phyloP scores from a whole-genome alignment of 1,140 invertebrate genomes.

The Hylaeus volcanicus region DNA sequence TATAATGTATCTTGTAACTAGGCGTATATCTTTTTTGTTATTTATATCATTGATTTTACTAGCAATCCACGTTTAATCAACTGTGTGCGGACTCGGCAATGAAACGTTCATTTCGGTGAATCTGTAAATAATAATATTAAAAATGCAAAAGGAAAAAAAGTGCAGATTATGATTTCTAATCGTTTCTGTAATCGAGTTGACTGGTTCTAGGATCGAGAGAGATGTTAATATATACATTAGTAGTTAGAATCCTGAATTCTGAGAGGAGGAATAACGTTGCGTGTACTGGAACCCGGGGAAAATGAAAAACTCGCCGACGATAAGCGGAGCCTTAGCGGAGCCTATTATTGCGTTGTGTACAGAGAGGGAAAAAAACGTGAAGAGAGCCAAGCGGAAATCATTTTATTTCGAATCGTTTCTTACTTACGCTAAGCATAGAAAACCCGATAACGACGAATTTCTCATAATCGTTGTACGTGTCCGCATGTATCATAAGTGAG shows the following conservation, averaged over 20 bases:
- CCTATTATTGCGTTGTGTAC: conserved; percentile 75
- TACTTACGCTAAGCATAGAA: conserved; percentile 47
- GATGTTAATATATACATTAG: conserved; percentile 40
- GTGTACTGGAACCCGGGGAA: conserved; percentile 9
- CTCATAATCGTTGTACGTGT: conserved; percentile 28
- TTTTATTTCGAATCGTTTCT: conserved; percentile 72
- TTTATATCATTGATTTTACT: conserved; percentile 30
- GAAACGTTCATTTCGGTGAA: conserved; percentile 10
- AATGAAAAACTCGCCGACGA: conserved; percentile 57
- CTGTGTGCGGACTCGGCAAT: too few relatives aligned
- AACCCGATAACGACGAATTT: conserved; percentile 42
- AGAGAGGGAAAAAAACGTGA: conserved; percentile 70
- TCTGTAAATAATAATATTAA: conserved; percentile 33
- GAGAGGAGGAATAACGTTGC: conserved; percentile 18
- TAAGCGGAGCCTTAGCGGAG: conserved; percentile 75
- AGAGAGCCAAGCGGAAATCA: conserved; percentile 51
- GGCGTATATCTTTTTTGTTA: conserved; percentile 32
- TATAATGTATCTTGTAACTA: conserved; percentile 12
- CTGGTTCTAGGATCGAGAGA: conserved; percentile 35
- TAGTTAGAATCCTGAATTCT: conserved; percentile 37
- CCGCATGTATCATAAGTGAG: conserved; percentile 17
- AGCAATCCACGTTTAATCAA: neutral
- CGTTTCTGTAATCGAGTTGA: neutral
- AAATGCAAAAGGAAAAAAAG: neutral
- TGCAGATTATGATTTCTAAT: neutral